Evolutionary conservation across 2,113 vertebrate genomes (phyloP).

Genomic region (Prinia subflava): DNA sequence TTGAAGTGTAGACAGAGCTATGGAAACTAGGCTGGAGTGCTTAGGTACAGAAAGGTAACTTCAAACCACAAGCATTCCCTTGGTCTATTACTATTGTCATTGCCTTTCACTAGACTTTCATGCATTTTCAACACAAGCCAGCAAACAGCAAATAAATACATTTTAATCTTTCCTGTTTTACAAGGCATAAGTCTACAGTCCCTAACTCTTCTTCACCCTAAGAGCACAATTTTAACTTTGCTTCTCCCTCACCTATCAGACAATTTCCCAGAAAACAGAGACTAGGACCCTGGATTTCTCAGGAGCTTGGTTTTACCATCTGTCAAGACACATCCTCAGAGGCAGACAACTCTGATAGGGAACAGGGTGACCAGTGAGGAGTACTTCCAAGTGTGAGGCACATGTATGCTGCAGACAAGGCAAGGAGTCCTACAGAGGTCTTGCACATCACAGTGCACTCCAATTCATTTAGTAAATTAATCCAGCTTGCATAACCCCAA

Average conservation of each 20-base stretch:
- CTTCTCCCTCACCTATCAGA: background rate
- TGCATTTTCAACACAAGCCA: background rate
- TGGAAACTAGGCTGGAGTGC: background rate
- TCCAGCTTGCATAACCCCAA: background rate
- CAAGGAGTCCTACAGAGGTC: background rate
- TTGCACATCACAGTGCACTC: background rate
- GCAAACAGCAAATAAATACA: background rate
- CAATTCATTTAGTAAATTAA: background rate
- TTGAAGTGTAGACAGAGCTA: background rate
- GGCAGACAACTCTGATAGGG: background rate
- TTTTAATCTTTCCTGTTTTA: background rate
- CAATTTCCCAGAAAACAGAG: background rate
- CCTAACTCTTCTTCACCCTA: background rate
- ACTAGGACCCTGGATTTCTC: background rate
- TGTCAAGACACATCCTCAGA: background rate
- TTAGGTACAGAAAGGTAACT: background rate
- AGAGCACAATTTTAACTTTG: background rate
- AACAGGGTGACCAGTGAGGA: fast-evolving
- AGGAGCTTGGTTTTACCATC: background rate
- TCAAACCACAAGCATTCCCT: background rate
- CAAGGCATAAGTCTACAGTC: background rate
- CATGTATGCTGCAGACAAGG: background rate
- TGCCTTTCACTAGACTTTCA: background rate
- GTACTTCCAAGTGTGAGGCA: background rate
- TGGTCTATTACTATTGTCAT: background rate